A percentile compares a stretch with the other conserved stretches of the same genome.
phyloP scores from a whole-genome alignment of 2,797 vertebrate species.

The Gadopsis bispinosus region DNA sequence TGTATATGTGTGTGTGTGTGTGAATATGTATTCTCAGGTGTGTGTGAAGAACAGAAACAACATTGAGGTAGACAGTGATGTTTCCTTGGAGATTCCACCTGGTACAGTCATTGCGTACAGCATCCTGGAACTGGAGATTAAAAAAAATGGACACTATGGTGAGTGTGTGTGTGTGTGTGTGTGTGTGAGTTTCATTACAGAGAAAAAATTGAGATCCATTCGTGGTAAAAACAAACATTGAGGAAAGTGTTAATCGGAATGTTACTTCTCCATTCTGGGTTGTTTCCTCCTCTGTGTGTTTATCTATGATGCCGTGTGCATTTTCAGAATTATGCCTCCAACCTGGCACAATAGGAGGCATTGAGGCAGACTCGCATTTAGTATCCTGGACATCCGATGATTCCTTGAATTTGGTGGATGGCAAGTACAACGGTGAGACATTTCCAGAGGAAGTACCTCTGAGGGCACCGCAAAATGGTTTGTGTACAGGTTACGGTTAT shows the following conservation, averaged over 20 bases:
- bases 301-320: background rate
- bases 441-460: conserved; percentile 2
- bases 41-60: conserved; percentile 81
- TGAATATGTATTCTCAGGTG: conserved; percentile 74
- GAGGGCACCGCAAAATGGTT: conserved; percentile 49
- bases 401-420: conserved; percentile 49
- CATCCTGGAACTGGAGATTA: conserved; percentile 88
- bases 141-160: conserved; percentile 88
- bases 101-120: conserved; percentile 90
- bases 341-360: conserved; percentile 85
- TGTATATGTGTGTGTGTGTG: background rate
- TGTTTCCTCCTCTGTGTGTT: no score
- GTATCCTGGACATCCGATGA: background rate
- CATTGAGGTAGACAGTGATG: conserved; percentile 77
- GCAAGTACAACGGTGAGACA: background rate
- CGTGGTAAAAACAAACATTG: background rate
- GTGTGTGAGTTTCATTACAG: conserved; percentile 68
- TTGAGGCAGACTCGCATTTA: conserved; percentile 74
- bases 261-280: conserved; percentile 1
- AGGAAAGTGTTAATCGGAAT: background rate
- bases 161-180: conserved; percentile 51
- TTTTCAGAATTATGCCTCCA: conserved; percentile 88
- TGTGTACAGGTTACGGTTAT: conserved; percentile 5
- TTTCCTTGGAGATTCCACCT: conserved; percentile 89
- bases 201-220: background rate